phyloP scores from a whole-genome alignment of 1,140 invertebrate genomes.

The Sinonovacula constricta region DNA sequence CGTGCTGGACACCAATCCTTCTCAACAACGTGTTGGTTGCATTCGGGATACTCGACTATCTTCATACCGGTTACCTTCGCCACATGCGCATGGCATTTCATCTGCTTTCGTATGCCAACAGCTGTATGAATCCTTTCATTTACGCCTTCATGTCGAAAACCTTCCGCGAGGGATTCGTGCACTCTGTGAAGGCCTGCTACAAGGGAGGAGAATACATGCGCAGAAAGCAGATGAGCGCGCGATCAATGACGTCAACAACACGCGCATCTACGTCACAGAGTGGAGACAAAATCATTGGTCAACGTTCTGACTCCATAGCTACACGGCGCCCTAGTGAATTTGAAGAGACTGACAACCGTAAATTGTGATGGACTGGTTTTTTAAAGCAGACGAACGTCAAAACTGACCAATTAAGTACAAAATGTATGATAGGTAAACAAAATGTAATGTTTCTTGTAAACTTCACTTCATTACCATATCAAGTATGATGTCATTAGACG shows the following conservation, averaged over 20 bases:
- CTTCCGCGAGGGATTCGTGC: conserved; percentile 84
- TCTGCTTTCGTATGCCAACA: conserved; percentile 80
- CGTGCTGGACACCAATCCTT: conserved; percentile 80
- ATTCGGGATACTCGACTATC: conserved; percentile 80
- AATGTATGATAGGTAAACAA: no score
- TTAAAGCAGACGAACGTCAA: no score
- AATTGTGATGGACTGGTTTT: no score
- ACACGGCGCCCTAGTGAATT: background rate
- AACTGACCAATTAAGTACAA: no score
- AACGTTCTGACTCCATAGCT: background rate
- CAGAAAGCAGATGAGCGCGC: conserved; percentile 24
- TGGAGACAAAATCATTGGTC: background rate
- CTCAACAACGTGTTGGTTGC: conserved; percentile 77
- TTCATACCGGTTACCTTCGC: conserved; percentile 81
- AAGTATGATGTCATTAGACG: no score
- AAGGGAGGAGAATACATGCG: conserved; percentile 56
- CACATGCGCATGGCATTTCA: conserved; percentile 83
- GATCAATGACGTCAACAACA: conserved; percentile 48
- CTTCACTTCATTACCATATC: no score
- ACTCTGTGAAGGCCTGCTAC: conserved; percentile 77
- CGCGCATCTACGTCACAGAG: conserved; percentile 22
- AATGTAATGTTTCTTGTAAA: no score
- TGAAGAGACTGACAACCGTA: background rate
- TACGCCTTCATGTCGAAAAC: conserved; percentile 90
- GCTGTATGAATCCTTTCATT: conserved; percentile 88